Evolutionary conservation across 2,797 vertebrate genomes (phyloP), one percentile per base, ranked within the genome.

Genomic region (Malacoctenus gilli): DNA sequence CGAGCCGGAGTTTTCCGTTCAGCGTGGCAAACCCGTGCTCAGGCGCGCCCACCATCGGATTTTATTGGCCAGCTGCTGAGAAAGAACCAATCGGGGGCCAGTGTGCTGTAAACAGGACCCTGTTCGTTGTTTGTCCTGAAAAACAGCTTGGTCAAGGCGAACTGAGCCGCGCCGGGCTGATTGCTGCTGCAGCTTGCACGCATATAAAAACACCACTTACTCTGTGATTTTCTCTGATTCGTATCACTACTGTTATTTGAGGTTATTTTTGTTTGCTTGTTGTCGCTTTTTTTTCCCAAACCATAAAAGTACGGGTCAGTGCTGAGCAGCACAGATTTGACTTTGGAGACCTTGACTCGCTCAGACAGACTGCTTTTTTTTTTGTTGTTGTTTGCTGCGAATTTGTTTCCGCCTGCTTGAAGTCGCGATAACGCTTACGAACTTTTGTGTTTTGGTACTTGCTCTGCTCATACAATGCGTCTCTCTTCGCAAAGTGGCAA

Each of bases 51-150:
- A 59, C 56, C 47, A 62, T 28, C 37, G 4, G 4, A 4, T 25
- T 25, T 55, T 30, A 59, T 16, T 56, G 50, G 52, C 25, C 43
- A 31, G 44, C 46, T 43, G 36, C 53, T 51, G 46, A 44, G 40
- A 53, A 65, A 63, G 49, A 35, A 23, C 13, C 25, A 28, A 28
- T 15, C 10, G 19, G 47, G 37, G 51, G 68, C 21, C 44, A 48
- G 36, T 60, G 79, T 81, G 82, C 82, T 78, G 58, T 78, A 79
- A 84, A 72, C 79, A 68, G 79, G 76, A 77, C 43, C 4, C n/a
- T 23, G 62, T 53, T 60, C 54, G 41, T 71, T 55, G 55, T 1
- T 55, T 58, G 1, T 28, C 41, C 55, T 48, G 55, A 46, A 51
- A 20, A 21, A 64, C n/a, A n/a, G 56, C 54, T 49, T 14, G 58